Base-by-base conservation (phyloP, 2,113 vertebrate species). In the Spilogale gracilis region DNA sequence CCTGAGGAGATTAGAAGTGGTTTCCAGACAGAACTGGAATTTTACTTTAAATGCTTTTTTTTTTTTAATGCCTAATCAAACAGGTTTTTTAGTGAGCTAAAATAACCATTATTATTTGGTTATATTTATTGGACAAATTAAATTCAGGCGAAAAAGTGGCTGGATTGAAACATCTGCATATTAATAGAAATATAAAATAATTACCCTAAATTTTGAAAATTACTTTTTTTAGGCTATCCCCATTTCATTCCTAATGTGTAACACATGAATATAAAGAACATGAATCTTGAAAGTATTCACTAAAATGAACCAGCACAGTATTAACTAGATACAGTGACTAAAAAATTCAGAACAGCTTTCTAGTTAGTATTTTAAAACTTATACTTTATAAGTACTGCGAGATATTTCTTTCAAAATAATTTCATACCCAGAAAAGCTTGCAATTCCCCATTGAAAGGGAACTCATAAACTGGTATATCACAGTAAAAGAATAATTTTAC, bases 1-100 rank as follows among this genome's bases (percentile, higher is more conserved):
- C 1, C 17, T 38, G 12, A 73, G 43, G 13, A 52, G 21, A 38
- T 38, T 48, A 60, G 8, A 18, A 3, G 48, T 93, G 20, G 6
- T 91, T 95, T 94, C 48, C n/a, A 76, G 6, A 76, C 5, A 30
- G 18, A 79, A 38, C 9, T 69, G 38, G 14, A 95, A 90, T 71
- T 96, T 95, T 56, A 43, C 27, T 94, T 87, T 67, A 3, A 69
- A 87, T 69, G 9, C 4, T 1, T 93, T 90, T 92, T 87, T 92
- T 87, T 92, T 89, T 73, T 27, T 89, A 90, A 58, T 61, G 32
- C 27, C 23, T 85, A 60, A 61, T 90, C 84, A 32, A 12, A 54
- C 3, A 79, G 9, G 1, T 91, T 87, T 96, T 94, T 95, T 89
- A 85, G 43, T 56, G 48, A 30, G 60, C 43, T 48, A 54, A 76